phyloP scores from a whole-genome alignment of 2,888 invertebrate genomes.

The Lochmaea crataegi region DNA sequence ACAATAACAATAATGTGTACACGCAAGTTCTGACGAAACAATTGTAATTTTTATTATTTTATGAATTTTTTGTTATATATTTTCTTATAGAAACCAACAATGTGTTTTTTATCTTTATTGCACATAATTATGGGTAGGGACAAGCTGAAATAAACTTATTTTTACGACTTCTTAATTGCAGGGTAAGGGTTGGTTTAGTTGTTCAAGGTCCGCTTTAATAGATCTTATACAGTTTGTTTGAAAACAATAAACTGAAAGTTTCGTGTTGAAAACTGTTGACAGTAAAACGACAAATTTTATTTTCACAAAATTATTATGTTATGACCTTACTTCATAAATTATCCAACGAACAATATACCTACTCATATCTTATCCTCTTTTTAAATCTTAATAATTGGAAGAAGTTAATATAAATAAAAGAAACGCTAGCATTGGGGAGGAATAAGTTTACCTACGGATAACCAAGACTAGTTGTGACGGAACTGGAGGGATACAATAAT shows the following conservation, averaged over 20 bases:
- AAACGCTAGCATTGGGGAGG: too few species aligned
- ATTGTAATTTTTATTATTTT: not conserved
- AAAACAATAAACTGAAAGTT: not conserved
- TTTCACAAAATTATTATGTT: not conserved
- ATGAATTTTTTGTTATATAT: not conserved
- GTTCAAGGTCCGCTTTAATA: conserved; percentile 5
- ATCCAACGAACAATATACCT: too few species aligned
- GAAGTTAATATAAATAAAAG: too few species aligned
- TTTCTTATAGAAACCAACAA: not conserved
- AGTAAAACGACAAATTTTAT: not conserved
- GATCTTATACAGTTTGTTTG: not conserved
- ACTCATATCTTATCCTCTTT: too few species aligned
- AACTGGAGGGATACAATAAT: too few species aligned
- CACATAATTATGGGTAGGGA: conserved; percentile 10
- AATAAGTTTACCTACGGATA: too few species aligned
- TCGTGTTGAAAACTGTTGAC: not conserved
- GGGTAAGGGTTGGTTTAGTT: conserved; percentile 5
- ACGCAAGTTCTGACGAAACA: conserved; percentile 1
- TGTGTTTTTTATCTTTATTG: conserved; percentile 12
- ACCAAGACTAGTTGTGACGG: too few species aligned
- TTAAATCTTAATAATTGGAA: too few species aligned
- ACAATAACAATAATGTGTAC: not conserved
- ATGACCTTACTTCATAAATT: not conserved
- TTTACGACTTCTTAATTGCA: conserved; percentile 13
- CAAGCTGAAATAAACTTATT: conserved; percentile 5